Conservation (phyloP, 2,888 invertebrate genomes). For the Cosmia trapezina region DNA sequence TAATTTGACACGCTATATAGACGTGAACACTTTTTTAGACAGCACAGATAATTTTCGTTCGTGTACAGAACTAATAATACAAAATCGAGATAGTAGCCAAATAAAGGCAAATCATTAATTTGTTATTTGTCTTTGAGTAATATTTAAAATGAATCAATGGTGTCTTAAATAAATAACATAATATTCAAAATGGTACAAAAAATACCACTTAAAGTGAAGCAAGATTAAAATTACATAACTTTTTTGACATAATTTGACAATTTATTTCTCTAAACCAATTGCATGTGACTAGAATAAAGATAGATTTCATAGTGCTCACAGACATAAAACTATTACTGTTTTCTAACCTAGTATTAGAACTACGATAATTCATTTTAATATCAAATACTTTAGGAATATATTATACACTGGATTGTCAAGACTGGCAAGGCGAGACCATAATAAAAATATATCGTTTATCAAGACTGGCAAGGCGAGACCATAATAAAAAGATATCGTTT, state of each 20-base stretch:
- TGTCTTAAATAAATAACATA: constrained; percentile 5
- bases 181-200: constrained; percentile 3
- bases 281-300: constrained; percentile 48
- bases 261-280: constrained; percentile 17
- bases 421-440: not conserved
- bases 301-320: constrained; percentile 10
- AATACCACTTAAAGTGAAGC: constrained; percentile 7
- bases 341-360: constrained; percentile 1
- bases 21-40: too few relatives aligned
- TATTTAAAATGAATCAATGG: constrained; percentile 3
- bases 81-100: not conserved
- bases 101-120: not conserved
- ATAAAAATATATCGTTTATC: not conserved
- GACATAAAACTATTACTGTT: constrained; percentile 1
- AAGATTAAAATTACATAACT: constrained; percentile 7
- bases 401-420: constrained; percentile 13
- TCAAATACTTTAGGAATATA: constrained; percentile 31
- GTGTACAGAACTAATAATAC: not conserved
- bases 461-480: too few relatives aligned
- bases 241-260: constrained; percentile 7
- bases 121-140: not conserved
- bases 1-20: not conserved
- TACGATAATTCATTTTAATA: constrained; percentile 20
- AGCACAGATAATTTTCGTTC: not conserved
- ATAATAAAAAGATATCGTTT: too few relatives aligned